A percentile compares a stretch with the other conserved stretches of the same genome.
phyloP scores from a whole-genome alignment of 2,888 invertebrate genomes.

The Sesia apiformis region DNA sequence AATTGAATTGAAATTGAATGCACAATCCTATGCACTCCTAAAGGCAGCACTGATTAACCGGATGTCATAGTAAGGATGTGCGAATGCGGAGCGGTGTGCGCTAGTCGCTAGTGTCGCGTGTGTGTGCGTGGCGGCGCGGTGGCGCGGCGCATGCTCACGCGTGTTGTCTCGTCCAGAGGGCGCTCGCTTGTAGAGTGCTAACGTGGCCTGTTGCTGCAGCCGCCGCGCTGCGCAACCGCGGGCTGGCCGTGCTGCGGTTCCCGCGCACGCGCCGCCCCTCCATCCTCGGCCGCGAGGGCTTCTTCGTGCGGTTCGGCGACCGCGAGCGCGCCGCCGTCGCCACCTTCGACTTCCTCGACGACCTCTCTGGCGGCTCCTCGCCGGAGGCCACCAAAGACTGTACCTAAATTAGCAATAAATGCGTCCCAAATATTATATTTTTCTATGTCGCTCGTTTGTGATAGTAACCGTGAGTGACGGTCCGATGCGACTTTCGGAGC shows the following conservation, averaged over 20 bases:
- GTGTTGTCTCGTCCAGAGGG: slow-evolving; percentile 38
- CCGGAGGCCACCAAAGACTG: slow-evolving; percentile 65
- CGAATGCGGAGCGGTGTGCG: no score
- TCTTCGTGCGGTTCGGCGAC: slow-evolving; percentile 85
- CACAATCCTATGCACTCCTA: no score
- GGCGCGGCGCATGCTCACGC: slow-evolving; percentile 33
- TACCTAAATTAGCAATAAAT: slow-evolving; percentile 52
- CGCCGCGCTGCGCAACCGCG: slow-evolving; percentile 74
- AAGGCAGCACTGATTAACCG: no score
- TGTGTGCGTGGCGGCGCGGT: slow-evolving; percentile 8
- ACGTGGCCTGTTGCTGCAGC: slow-evolving; percentile 62
- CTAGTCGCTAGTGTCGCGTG: not conserved
- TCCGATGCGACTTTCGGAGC: slow-evolving; percentile 6
- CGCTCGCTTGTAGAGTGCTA: slow-evolving; percentile 20
- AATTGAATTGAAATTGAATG: no score
- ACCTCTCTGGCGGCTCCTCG: slow-evolving; percentile 65
- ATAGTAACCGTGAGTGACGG: slow-evolving; percentile 20
- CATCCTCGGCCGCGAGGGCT: slow-evolving; percentile 84
- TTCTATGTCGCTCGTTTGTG: slow-evolving; percentile 35
- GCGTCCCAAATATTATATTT: slow-evolving; percentile 54
- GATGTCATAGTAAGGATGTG: no score
- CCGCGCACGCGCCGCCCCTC: slow-evolving; percentile 76
- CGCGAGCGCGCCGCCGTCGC: slow-evolving; percentile 85
- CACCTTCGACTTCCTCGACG: slow-evolving; percentile 86
- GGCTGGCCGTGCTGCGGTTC: slow-evolving; percentile 71